Evolutionary conservation across 2,113 vertebrate species (phyloP).

Genomic region (Paracanthobrama guichenoti): DNA sequence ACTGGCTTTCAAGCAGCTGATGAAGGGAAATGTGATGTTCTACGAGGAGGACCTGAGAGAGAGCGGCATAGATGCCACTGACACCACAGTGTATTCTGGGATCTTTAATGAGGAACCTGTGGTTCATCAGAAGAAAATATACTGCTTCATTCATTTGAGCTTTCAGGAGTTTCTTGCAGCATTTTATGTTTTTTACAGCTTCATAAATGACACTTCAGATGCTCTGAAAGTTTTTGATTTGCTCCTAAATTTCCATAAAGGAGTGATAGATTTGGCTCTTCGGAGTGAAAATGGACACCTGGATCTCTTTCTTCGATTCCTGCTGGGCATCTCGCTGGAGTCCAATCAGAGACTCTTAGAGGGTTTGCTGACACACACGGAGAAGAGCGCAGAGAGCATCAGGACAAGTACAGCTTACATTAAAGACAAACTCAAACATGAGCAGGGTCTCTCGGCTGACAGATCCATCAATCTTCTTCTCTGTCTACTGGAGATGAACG

Average conservation of each 20-base stretch:
- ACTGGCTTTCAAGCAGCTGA: slow-evolving; percentile 33
- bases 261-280: not conserved
- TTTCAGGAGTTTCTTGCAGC: slow-evolving; percentile 42
- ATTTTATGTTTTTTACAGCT: slow-evolving; percentile 24
- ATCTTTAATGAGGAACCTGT: slow-evolving; percentile 27
- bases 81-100: slow-evolving; percentile 20
- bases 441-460: not conserved
- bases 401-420: not conserved
- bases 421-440: not conserved
- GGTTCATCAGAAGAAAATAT: slow-evolving; percentile 17
- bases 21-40: slow-evolving; percentile 33
- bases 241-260: not conserved
- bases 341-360: not conserved
- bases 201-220: not conserved
- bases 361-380: not conserved
- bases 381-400: slow-evolving; percentile 17
- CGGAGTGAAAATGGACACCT: not conserved
- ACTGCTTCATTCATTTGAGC: slow-evolving; percentile 41
- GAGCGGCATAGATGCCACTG: slow-evolving; percentile 22
- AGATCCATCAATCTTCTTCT: not conserved
- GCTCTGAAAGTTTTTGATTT: not conserved
- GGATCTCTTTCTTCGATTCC: not conserved
- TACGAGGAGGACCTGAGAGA: slow-evolving; percentile 41
- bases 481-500: not conserved
- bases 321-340: not conserved